These are phyloP conservation scores for Herpetotheres cachinnans DNA, from an alignment of 2,113 vertebrate genomes.

Conservation along the genomic window DNA sequence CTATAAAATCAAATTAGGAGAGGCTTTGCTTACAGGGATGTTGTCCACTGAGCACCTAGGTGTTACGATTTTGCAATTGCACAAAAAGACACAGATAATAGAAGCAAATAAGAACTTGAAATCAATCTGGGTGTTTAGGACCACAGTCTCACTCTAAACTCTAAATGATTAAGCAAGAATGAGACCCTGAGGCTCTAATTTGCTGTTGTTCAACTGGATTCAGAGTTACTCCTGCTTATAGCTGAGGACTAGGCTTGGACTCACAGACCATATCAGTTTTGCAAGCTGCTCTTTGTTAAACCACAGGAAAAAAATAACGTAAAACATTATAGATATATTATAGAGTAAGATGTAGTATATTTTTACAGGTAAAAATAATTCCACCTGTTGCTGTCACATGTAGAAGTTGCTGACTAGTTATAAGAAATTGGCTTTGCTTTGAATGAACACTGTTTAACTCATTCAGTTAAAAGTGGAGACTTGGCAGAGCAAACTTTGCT, in stretches of 20 bases:
- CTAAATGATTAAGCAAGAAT: neutral
- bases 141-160: neutral
- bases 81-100: neutral
- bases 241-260: neutral
- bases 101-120: neutral
- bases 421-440: neutral
- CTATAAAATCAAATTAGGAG: neutral
- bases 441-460: neutral
- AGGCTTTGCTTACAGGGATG: neutral
- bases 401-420: neutral
- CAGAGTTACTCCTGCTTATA: neutral
- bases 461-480: neutral
- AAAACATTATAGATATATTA: neutral
- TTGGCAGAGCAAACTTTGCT: neutral
- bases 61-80: neutral
- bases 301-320: neutral
- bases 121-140: neutral
- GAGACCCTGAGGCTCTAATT: neutral
- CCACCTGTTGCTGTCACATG: neutral
- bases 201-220: neutral
- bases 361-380: neutral
- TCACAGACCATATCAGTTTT: neutral
- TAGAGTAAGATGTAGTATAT: neutral
- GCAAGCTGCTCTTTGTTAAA: neutral
- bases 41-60: neutral